A percentile compares a stretch with the other conserved stretches of the same genome.
Conservation (phyloP, 2,797 vertebrate species). For the Amazona finschi region DNA sequence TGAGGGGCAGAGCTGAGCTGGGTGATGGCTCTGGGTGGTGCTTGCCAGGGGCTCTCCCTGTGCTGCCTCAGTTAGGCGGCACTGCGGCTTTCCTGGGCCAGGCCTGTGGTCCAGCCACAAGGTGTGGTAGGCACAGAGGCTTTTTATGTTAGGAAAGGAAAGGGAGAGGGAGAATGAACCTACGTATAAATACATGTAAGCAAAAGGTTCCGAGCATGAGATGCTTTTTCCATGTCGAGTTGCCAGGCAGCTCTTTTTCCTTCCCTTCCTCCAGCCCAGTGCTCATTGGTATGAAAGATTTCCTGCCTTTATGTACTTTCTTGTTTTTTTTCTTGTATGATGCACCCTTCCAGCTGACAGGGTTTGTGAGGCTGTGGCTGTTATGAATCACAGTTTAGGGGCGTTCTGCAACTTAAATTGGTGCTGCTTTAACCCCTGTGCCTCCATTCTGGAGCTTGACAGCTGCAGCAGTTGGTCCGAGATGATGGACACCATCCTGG, state of each 20-base stretch:
- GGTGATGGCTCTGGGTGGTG: fast-evolving
- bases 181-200: background rate
- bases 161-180: background rate
- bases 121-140: background rate
- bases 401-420: background rate
- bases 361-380: background rate
- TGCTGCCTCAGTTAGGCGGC: fast-evolving
- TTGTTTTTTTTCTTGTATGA: background rate
- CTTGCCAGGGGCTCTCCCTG: background rate
- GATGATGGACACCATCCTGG: background rate
- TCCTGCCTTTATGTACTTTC: background rate
- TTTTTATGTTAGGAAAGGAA: slow-evolving; percentile 5
- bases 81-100: background rate
- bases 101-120: background rate
- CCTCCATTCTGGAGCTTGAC: background rate
- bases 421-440: background rate
- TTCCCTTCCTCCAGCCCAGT: background rate
- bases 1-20: fast-evolving
- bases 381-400: background rate
- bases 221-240: slow-evolving; percentile 30
- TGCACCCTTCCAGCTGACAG: background rate
- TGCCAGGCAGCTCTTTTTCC: slow-evolving; percentile 15
- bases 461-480: background rate
- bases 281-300: background rate
- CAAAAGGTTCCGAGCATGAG: background rate